These are phyloP conservation scores for Spermophilus dauricus DNA, from an alignment of 2,113 vertebrate genomes.

Conservation along the genomic window DNA sequence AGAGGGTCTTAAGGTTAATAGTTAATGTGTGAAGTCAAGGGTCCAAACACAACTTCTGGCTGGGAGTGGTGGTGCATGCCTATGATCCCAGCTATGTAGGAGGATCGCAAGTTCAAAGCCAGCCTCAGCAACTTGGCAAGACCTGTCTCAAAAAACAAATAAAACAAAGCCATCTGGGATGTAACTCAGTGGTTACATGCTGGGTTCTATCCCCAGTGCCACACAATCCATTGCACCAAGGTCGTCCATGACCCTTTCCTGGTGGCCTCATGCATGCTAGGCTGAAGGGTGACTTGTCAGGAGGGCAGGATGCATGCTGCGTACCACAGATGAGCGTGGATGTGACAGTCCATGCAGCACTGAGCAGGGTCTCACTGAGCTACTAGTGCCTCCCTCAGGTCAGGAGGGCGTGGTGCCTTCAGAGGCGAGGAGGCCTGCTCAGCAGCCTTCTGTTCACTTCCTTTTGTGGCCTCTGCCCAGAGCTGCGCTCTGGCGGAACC, in stretches of 20 bases:
- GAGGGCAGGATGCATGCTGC: not conserved
- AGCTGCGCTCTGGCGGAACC: not conserved
- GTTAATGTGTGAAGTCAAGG: not conserved
- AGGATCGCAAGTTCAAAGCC: not conserved
- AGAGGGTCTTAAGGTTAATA: not conserved
- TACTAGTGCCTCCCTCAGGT: no score
- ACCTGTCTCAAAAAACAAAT: not conserved
- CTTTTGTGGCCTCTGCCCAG: no score
- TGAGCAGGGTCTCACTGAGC: no score
- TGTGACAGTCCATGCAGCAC: not conserved
- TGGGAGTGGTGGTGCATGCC: not conserved
- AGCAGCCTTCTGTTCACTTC: not conserved
- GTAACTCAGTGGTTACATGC: no score
- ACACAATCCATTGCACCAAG: accelerated
- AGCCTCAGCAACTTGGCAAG: not conserved
- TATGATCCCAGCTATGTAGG: not conserved
- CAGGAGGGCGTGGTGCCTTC: not conserved
- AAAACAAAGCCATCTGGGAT: no score
- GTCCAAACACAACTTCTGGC: not conserved
- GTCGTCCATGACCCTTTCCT: not conserved
- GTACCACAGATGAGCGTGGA: accelerated
- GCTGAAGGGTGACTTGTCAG: not conserved
- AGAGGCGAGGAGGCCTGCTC: not conserved
- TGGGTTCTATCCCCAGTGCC: no score
- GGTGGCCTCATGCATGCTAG: accelerated